phyloP scores from a whole-genome alignment of 2,113 vertebrate species.

The Scopus umbretta region DNA sequence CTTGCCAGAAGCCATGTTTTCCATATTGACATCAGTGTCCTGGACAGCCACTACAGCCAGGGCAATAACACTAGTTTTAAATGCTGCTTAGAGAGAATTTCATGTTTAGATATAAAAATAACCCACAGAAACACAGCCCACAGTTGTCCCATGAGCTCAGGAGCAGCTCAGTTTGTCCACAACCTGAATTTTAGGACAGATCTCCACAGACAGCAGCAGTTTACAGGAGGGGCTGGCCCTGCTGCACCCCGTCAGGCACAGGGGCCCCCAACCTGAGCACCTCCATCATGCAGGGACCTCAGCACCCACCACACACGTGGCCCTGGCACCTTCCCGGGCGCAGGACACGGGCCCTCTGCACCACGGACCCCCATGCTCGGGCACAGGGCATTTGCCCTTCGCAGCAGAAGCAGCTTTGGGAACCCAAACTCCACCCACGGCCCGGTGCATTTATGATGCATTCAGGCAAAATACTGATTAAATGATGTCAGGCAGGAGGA shows the following conservation, averaged over 20 bases:
- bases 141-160: neutral
- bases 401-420: neutral
- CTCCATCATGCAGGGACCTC: fast-evolving
- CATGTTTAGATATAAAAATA: neutral
- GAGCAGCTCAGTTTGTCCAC: neutral
- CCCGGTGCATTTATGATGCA: neutral
- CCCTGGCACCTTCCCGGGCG: fast-evolving
- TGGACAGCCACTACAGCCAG: neutral
- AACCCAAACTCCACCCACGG: neutral
- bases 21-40: fast-evolving
- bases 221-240: neutral
- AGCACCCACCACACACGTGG: fast-evolving
- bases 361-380: fast-evolving
- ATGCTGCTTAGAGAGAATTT: neutral
- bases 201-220: neutral
- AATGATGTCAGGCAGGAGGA: neutral
- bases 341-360: fast-evolving
- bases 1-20: neutral
- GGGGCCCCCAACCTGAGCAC: fast-evolving
- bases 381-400: neutral
- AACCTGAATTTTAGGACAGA: neutral
- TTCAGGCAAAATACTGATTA: neutral
- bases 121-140: neutral
- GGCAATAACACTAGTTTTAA: neutral
- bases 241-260: neutral